These are phyloP conservation scores for Trachelus tabidus DNA, from an alignment of 2,888 invertebrate genomes.

Conservation along the genomic window DNA sequence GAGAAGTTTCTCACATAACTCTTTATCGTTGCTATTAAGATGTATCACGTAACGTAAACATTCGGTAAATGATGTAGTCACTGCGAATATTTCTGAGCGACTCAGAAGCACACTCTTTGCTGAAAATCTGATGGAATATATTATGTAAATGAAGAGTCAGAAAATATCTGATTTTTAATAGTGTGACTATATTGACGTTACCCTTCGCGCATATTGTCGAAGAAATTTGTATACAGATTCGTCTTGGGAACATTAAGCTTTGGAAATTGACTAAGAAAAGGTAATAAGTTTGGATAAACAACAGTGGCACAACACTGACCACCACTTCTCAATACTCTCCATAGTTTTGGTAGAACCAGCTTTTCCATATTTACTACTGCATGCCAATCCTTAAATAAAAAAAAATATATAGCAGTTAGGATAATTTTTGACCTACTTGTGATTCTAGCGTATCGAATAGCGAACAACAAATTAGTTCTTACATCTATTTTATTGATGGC, in stretches of 20 bases:
- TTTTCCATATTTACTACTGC: constrained; percentile 79
- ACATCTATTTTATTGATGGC: constrained; percentile 71
- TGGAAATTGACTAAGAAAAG: constrained; percentile 79
- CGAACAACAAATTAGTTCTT: constrained; percentile 31
- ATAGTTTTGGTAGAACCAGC: constrained; percentile 78
- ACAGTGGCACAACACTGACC: constrained; percentile 82
- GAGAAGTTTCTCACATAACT: constrained; percentile 65
- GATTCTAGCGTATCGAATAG: constrained; percentile 4
- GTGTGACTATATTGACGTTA: constrained; percentile 56
- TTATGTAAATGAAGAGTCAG: not conserved
- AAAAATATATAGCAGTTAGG: not conserved
- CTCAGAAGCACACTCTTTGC: constrained; percentile 72
- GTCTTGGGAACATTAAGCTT: constrained; percentile 65
- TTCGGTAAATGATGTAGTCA: constrained; percentile 78
- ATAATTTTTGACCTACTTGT: not conserved
- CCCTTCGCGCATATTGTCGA: constrained; percentile 77
- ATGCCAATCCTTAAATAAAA: constrained; percentile 75
- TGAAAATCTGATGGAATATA: constrained; percentile 69
- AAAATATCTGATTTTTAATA: not conserved
- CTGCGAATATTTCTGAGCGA: constrained; percentile 75
- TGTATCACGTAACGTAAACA: constrained; percentile 76
- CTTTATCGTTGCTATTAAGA: constrained; percentile 66
- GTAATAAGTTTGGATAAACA: constrained; percentile 80
- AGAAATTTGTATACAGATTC: constrained; percentile 74
- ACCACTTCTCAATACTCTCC: constrained; percentile 74